A percentile compares a stretch with the other conserved stretches of the same genome.
These are phyloP conservation scores for Halichoeres trimaculatus DNA, from an alignment of 2,113 vertebrate species.

Conservation along the genomic window DNA sequence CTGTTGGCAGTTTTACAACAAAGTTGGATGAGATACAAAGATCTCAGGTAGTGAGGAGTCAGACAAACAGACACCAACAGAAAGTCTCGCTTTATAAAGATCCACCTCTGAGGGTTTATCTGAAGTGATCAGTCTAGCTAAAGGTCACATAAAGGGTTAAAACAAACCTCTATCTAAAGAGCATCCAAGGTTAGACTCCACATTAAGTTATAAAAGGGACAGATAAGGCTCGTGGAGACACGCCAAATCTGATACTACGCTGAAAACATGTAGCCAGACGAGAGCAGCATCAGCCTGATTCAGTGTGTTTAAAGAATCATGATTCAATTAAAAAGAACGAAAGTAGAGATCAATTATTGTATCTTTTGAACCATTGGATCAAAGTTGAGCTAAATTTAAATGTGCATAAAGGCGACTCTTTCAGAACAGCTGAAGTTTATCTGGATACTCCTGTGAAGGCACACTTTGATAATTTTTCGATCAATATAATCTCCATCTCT, in stretches of 20 bases:
- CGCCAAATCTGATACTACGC: background rate
- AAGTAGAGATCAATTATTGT: background rate
- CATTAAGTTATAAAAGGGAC: background rate
- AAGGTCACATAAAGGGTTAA: slow-evolving; percentile 1
- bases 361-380: background rate
- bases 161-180: background rate
- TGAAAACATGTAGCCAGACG: background rate
- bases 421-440: slow-evolving; percentile 5
- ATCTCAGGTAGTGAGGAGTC: background rate
- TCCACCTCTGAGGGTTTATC: background rate
- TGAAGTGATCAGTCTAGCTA: background rate
- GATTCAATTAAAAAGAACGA: background rate
- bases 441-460: background rate
- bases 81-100: background rate
- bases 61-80: background rate
- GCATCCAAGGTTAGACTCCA: slow-evolving; percentile 8
- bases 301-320: background rate
- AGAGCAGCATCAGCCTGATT: background rate
- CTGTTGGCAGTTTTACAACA: slow-evolving; percentile 14
- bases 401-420: background rate
- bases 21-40: background rate
- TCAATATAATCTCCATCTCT: slow-evolving; percentile 34
- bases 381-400: background rate
- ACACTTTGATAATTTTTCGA: slow-evolving; percentile 27
- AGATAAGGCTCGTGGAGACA: background rate